These are phyloP conservation scores for Apteryx mantelli DNA, from an alignment of 2,113 vertebrate genomes.

Conservation along the genomic window DNA sequence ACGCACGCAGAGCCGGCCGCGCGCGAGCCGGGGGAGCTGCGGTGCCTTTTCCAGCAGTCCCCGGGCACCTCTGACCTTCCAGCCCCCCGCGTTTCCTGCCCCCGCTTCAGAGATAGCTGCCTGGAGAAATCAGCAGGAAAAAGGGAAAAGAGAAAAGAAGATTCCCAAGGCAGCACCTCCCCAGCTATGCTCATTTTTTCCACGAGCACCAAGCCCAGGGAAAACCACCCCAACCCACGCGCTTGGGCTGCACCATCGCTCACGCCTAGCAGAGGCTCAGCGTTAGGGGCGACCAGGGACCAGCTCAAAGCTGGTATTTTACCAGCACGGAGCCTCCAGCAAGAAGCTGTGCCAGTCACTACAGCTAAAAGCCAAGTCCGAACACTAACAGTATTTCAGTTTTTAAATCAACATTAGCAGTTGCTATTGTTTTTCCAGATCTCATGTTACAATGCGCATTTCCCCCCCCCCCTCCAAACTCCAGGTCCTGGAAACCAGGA, in stretches of 20 bases:
- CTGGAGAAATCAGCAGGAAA: constrained; percentile 12
- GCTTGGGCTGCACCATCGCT: not conserved
- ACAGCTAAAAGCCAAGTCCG: not conserved
- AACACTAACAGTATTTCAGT: not conserved
- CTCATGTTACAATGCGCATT: not conserved
- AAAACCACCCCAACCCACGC: not conserved
- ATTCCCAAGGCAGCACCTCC: not conserved
- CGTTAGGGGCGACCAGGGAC: not conserved
- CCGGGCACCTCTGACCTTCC: constrained; percentile 15
- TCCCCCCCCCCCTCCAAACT: not conserved
- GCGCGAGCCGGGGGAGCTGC: not conserved
- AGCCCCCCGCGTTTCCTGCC: constrained; percentile 45
- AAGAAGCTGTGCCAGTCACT: not conserved
- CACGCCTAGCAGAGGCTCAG: not conserved
- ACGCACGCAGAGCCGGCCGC: not conserved
- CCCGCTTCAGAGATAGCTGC: constrained; percentile 6
- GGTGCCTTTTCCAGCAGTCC: not conserved
- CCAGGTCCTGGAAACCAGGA: not conserved
- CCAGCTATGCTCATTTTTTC: not conserved
- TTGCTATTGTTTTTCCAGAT: not conserved
- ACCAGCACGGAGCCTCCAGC: not conserved
- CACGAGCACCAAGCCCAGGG: not conserved
- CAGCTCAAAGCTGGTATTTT: not conserved
- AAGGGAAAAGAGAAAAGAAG: not conserved
- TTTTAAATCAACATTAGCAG: not conserved